phyloP scores from a whole-genome alignment of 2,113 vertebrate species.

The Probosciger aterrimus region DNA sequence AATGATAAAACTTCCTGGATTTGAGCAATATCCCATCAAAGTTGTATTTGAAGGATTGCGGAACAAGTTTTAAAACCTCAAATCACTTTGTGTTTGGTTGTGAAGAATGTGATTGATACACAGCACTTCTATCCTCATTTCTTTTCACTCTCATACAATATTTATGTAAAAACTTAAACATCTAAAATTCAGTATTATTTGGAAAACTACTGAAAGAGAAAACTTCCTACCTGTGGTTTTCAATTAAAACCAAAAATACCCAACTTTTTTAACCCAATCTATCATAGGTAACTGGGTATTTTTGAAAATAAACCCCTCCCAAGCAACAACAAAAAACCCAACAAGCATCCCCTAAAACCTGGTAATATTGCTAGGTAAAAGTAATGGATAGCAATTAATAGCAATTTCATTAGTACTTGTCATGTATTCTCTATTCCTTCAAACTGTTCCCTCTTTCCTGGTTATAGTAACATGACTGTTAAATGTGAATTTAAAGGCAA shows the following conservation, averaged over 20 bases:
- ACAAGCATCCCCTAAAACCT: neutral
- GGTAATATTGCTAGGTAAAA: neutral
- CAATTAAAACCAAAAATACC: neutral
- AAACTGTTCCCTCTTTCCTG: neutral
- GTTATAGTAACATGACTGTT: neutral
- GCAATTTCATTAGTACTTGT: neutral
- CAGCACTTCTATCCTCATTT: neutral
- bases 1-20: neutral
- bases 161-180: neutral
- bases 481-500: neutral
- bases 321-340: neutral
- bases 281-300: neutral
- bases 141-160: neutral
- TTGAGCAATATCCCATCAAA: neutral
- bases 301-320: neutral
- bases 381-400: neutral
- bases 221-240: neutral
- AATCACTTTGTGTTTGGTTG: neutral
- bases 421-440: neutral
- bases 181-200: neutral
- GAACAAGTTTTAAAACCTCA: neutral
- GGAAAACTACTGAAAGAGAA: neutral
- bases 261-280: neutral
- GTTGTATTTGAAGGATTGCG: neutral
- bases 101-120: neutral